A percentile compares a stretch with the other conserved stretches of the same genome.
Conservation (phyloP, 2,797 vertebrate genomes). For the Otolemur crassicaudatus region DNA sequence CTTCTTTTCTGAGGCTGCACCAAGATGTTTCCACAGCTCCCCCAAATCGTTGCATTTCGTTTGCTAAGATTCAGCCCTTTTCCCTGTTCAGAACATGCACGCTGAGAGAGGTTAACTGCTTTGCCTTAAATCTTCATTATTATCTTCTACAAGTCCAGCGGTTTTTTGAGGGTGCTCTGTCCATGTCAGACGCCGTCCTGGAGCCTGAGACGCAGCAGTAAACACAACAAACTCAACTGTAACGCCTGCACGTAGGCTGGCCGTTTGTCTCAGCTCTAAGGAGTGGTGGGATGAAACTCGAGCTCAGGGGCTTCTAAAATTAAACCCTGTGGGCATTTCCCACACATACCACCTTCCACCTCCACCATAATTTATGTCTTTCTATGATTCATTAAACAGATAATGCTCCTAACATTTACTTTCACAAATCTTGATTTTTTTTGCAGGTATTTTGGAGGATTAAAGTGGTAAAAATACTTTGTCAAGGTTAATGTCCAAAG, state of each 20-base stretch:
- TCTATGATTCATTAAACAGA: not conserved
- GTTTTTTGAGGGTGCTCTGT: accelerated
- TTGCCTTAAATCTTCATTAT: not conserved
- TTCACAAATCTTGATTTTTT: not conserved
- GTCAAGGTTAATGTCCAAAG: not conserved
- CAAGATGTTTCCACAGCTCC: not conserved
- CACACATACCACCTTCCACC: accelerated
- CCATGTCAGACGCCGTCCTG: accelerated
- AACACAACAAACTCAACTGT: accelerated
- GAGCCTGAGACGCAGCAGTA: not conserved
- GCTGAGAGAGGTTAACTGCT: not conserved
- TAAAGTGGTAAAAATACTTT: not conserved
- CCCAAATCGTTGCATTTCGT: not conserved
- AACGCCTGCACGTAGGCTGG: not conserved
- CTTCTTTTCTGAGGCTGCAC: not conserved
- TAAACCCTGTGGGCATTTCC: not conserved
- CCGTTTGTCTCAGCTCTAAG: not conserved
- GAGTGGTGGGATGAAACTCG: not conserved
- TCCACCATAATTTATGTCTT: no score
- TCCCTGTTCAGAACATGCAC: not conserved
- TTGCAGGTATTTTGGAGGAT: not conserved
- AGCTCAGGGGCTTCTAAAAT: not conserved
- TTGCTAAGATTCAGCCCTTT: not conserved
- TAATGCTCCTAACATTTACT: not conserved
- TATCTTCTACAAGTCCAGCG: not conserved